Conservation (phyloP, 2,888 invertebrate species). For the Noctua janthina region DNA sequence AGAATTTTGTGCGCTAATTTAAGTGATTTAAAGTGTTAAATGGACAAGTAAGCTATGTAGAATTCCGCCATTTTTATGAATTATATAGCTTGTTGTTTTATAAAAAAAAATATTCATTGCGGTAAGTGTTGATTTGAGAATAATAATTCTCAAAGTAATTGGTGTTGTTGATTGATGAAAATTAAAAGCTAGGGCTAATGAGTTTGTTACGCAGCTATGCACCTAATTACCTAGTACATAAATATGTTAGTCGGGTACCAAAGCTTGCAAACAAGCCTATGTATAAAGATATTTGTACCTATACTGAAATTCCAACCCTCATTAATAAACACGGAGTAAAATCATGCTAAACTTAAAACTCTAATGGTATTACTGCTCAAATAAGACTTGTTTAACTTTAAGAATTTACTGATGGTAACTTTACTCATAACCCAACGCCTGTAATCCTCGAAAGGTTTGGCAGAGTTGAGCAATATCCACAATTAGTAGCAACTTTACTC, state of each 20-base stretch:
- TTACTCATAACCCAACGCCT: neutral
- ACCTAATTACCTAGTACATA: neutral
- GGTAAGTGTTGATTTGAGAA: slow-evolving; percentile 4
- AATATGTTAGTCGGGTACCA: slow-evolving; percentile 2
- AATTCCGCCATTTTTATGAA: neutral
- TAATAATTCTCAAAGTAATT: neutral
- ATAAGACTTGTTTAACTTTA: neutral
- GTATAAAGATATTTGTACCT: slow-evolving; percentile 5
- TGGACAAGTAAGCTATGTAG: slow-evolving; percentile 3
- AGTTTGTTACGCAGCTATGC: neutral
- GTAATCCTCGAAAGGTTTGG: neutral
- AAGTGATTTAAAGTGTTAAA: slow-evolving; percentile 16
- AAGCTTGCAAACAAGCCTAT: neutral
- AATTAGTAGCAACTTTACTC: neutral
- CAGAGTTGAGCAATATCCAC: neutral
- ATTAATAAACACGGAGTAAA: neutral
- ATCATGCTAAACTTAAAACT: neutral
- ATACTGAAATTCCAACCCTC: neutral
- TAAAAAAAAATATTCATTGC: neutral
- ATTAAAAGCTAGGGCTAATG: neutral
- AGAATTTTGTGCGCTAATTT: neutral
- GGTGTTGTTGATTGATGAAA: slow-evolving; percentile 17
- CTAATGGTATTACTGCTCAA: neutral
- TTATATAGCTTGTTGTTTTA: neutral
- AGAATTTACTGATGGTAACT: neutral